Evolutionary conservation across 2,113 vertebrate genomes (phyloP).

Genomic region (Vicugna pacos): DNA sequence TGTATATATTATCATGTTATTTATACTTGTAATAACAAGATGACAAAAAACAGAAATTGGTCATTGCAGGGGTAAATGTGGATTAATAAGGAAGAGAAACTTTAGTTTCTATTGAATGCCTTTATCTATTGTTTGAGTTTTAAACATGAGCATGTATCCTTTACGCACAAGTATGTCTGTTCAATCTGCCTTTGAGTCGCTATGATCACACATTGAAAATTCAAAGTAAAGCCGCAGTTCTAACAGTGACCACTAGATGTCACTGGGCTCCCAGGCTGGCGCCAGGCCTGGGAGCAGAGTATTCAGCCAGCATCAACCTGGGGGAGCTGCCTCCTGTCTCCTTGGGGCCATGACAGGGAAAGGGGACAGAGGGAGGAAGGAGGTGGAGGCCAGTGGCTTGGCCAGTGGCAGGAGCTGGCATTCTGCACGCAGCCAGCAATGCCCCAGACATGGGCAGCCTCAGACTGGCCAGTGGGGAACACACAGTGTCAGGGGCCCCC

Average conservation of each 20-base stretch:
- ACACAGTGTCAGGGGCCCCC: neutral
- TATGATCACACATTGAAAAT: neutral
- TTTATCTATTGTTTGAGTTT: neutral
- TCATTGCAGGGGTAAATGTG: neutral
- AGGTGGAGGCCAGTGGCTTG: neutral
- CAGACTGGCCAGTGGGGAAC: neutral
- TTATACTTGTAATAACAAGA: neutral
- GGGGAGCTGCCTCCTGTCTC: neutral
- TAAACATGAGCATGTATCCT: neutral
- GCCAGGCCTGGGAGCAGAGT: too few relatives aligned
- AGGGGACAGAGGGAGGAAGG: neutral
- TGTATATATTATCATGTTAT: neutral
- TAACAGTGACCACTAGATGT: neutral
- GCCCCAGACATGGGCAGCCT: neutral
- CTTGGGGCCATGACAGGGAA: too few relatives aligned
- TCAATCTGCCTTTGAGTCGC: accelerated
- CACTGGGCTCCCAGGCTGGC: neutral
- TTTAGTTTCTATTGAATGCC: neutral
- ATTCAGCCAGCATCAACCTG: neutral
- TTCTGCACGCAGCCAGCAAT: neutral
- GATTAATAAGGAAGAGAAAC: neutral
- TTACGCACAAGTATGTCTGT: neutral
- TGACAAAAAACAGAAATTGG: neutral
- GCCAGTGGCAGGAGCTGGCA: neutral
- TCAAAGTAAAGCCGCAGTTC: neutral